phyloP scores from a whole-genome alignment of 2,888 invertebrate species.

The Acleris literana region DNA sequence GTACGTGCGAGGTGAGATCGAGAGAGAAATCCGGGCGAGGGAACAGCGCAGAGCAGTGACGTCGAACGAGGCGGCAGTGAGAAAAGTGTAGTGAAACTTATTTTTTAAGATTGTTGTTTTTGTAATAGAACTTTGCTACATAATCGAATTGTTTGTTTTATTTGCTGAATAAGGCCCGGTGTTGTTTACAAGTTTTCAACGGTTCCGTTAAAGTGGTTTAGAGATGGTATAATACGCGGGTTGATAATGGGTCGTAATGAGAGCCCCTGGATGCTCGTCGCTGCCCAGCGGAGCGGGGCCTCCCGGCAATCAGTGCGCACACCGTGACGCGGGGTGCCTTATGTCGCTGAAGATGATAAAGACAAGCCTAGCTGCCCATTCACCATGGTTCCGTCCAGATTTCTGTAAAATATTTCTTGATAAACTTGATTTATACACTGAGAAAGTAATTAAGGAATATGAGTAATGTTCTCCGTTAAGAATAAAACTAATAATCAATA shows the following conservation, averaged over 20 bases:
- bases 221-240: too few relatives aligned
- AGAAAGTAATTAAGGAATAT: too few relatives aligned
- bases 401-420: not conserved
- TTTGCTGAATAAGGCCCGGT: not conserved
- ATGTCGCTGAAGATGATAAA: slow-evolving; percentile 19
- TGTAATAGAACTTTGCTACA: not conserved
- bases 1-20: slow-evolving; percentile 50
- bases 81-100: slow-evolving; percentile 25
- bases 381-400: slow-evolving; percentile 3
- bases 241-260: not conserved
- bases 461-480: too few relatives aligned
- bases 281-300: slow-evolving; percentile 13
- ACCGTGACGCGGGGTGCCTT: slow-evolving; percentile 28
- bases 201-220: too few relatives aligned
- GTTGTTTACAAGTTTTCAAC: too few relatives aligned
- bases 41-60: slow-evolving; percentile 19
- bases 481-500: too few relatives aligned
- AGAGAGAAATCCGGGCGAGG: slow-evolving; percentile 44
- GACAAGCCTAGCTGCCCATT: slow-evolving; percentile 14
- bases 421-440: not conserved
- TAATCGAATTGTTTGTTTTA: not conserved
- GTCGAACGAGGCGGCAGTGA: not conserved
- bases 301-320: slow-evolving; percentile 12
- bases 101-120: not conserved
- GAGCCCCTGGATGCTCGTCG: slow-evolving; percentile 3